Percentiles rank a stretch among this genome's conserved stretches.
phyloP scores from a whole-genome alignment of 2,888 invertebrate species.

The Amiota mariae region DNA sequence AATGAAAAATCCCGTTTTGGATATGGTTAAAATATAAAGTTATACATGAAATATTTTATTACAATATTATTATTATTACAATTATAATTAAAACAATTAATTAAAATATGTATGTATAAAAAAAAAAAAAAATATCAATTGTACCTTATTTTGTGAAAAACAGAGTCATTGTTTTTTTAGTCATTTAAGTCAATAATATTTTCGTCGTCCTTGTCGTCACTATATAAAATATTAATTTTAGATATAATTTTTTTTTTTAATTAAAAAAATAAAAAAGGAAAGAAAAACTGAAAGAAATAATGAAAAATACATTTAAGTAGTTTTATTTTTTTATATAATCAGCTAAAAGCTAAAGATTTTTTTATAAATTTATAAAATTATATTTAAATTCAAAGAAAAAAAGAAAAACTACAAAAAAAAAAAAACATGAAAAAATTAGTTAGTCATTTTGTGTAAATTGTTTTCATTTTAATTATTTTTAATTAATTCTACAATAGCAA shows the following conservation, averaged over 20 bases:
- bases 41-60: conserved; percentile 7
- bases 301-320: conserved; percentile 55
- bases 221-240: not conserved
- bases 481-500: not conserved
- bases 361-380: conserved; percentile 31
- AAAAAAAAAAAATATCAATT: conserved; percentile 53
- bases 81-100: no score
- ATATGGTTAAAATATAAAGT: conserved; percentile 3
- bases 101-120: conserved; percentile 3
- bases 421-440: conserved; percentile 43
- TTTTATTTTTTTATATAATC: conserved; percentile 52
- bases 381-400: conserved; percentile 39
- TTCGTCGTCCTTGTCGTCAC: not conserved
- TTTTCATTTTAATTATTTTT: not conserved
- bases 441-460: conserved; percentile 43
- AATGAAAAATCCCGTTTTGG: conserved; percentile 6
- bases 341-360: conserved; percentile 50
- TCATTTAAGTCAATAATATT: conserved; percentile 56
- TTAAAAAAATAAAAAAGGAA: conserved; percentile 28
- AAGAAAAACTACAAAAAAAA: conserved; percentile 38
- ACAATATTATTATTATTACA: no score
- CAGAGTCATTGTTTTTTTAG: conserved; percentile 41
- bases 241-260: conserved; percentile 6
- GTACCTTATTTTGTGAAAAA: conserved; percentile 59
- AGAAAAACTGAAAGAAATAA: conserved; percentile 39